Base-by-base conservation (phyloP, 2,888 invertebrate species). In the Laspeyria flexula region DNA sequence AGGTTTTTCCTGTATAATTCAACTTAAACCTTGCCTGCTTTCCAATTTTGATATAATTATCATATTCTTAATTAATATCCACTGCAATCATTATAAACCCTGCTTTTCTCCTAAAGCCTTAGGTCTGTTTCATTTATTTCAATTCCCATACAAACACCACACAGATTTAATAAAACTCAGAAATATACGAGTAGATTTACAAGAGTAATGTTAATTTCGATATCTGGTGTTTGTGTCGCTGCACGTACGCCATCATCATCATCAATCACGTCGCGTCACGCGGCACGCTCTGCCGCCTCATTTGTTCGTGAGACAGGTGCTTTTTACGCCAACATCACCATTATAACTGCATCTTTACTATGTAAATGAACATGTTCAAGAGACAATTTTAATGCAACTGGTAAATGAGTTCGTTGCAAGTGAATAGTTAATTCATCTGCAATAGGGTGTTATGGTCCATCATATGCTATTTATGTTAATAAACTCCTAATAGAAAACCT, bases 181-280 rank as follows among this genome's bases (percentile, higher is more conserved):
- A 11, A 21, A 21, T 21, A 21, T 21, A 37, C 18, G 37, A 11
- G 37, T 39, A 27, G 10, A 39, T 27, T 27, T 13, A 33, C 47
- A 33, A 45, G 30, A 50, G 29, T 40, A 33, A 51, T 38, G 47
- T 60, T 50, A 41, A 48, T 48, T 16, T 23, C 23, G 34, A 48
- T 77, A 75, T 79, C 72, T 67, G 68, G 43, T 54, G 48, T 50
- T 50, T 50, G 48, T 53, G 21, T 29, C 47, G 55, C 34, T 29
- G 47, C 60, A 50, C 21, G 33, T 50, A 62, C 67, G 65, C 65
- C 63, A 80, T 80, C 82, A 86, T 86, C 79, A 84, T 85, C 85
- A 88, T 89, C 82, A 86, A 87, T 87, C 86, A 88, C 62, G 51
- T 47, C 64, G 60, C 78, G 79, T 78, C 81, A 75, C 66, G 66